Conservation (phyloP, 2,888 invertebrate species). For the Drosophila borborema region DNA sequence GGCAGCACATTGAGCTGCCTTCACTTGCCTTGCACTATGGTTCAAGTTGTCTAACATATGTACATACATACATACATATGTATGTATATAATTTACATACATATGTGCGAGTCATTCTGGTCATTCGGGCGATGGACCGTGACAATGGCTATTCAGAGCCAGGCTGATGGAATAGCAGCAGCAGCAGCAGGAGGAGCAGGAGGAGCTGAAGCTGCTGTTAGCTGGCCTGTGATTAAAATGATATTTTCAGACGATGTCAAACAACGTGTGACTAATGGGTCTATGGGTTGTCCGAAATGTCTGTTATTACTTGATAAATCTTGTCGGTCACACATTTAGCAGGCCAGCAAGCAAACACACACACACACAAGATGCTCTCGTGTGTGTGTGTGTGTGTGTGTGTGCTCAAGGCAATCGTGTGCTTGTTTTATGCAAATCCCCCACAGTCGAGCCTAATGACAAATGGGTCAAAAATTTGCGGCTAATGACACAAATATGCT, state of each 20-base stretch:
- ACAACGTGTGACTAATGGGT: conserved; percentile 80
- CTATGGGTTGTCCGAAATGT: conserved; percentile 81
- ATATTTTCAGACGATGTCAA: conserved; percentile 81
- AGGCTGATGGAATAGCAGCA: not conserved
- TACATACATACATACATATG: too few species aligned
- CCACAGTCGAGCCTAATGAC: conserved; percentile 72
- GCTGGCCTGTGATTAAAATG: conserved; percentile 74
- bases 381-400: conserved; percentile 20
- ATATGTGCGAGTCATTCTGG: conserved; percentile 17
- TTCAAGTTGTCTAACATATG: not conserved
- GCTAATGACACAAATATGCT: conserved; percentile 81
- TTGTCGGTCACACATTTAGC: conserved; percentile 78
- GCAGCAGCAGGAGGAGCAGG: not conserved
- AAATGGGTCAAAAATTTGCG: conserved; percentile 80
- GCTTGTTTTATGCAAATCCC: conserved; percentile 79
- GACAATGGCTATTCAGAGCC: conserved; percentile 18
- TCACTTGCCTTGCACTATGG: not conserved
- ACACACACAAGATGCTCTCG: not conserved
- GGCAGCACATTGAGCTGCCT: not conserved
- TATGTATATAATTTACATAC: conserved; percentile 22
- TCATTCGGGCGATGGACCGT: conserved; percentile 3
- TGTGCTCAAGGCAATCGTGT: conserved; percentile 34
- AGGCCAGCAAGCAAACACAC: conserved; percentile 27
- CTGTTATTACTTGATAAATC: conserved; percentile 81
- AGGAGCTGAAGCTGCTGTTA: not conserved